These are phyloP conservation scores for Carabus problematicus DNA, from an alignment of 2,888 invertebrate genomes.

Conservation along the genomic window DNA sequence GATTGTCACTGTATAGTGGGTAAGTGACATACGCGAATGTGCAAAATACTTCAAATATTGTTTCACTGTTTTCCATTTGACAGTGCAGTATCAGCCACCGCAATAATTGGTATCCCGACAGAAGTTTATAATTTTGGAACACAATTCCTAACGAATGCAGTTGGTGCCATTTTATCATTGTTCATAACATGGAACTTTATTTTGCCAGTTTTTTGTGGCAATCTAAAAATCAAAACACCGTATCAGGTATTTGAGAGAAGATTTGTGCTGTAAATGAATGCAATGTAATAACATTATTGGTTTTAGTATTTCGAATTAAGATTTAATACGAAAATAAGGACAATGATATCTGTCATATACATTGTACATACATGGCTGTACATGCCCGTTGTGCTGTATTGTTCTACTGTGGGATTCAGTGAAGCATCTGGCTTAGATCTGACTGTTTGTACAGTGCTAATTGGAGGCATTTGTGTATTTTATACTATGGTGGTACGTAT, in stretches of 20 bases:
- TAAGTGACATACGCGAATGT: neutral
- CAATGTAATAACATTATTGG: conserved; percentile 2
- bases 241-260: conserved; percentile 24
- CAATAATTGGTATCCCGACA: neutral
- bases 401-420: neutral
- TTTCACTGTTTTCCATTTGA: neutral
- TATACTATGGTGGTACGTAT: conserved; percentile 23
- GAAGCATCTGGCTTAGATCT: conserved; percentile 14
- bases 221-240: conserved; percentile 16
- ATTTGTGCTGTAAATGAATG: too few relatives aligned
- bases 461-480: conserved; percentile 19
- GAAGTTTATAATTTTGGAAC: conserved; percentile 29
- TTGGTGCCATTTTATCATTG: conserved; percentile 22
- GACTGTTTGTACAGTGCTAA: neutral
- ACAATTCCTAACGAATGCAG: neutral
- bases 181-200: conserved; percentile 17
- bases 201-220: conserved; percentile 23
- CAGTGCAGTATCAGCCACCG: neutral
- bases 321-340: conserved; percentile 4
- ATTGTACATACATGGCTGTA: neutral
- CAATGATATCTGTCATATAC: conserved; percentile 8
- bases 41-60: neutral
- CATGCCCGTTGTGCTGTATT: conserved; percentile 17
- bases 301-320: conserved; percentile 24
- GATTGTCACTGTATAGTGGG: conserved; percentile 18